Evolutionary conservation across 2,113 vertebrate genomes (phyloP), one percentile per base, ranked within the genome.

Genomic region (Dromiciops gliroides): DNA sequence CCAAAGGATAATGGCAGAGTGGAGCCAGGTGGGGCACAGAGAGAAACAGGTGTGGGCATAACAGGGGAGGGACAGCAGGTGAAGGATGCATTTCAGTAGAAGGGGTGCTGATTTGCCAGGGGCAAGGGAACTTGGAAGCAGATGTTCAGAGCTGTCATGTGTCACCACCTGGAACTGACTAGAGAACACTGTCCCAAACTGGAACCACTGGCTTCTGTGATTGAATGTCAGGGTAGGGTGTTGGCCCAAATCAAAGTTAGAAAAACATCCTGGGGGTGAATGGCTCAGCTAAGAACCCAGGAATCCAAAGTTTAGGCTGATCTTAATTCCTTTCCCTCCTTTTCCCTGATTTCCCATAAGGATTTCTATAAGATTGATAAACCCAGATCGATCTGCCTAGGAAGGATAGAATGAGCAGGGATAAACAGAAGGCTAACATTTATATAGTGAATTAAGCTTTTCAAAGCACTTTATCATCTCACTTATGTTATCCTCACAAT

Each of bases 291-390:
- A 51, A 24, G 52, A 90, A 88, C 93, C 75, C 3, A 4, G n/a
- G 25, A 50, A 50, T 11, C 1, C 22, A 31, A 53, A n/a, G 51
- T 67, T 11, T 44, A 7, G 10, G 44, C 3, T 31, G 3, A 50
- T 83, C 12, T 19, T 60, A 44, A 44, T 48, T 90, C 48, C 60
- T n/a, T 25, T 44, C 44, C 50, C 47, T 50, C 14, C 50, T 51
- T 31, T 48, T 24, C 50, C 19, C 44, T 26, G 16, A 44, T 94
- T 94, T 53, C 93, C 96, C 95, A 91, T 50, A 93, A 89, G 90
- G 48, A 50, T 14, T 31, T 96, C 93, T 93, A 94, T 51, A 89
- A 91, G 97, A 96, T 83, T 22, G 23, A 44, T 44, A 83, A 83
- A 83, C 16, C 96, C 94, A 94, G 94, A 93, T 14, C 47, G 90